Evolutionary conservation across 2,113 vertebrate species (phyloP).

Genomic region (Esox niger): DNA sequence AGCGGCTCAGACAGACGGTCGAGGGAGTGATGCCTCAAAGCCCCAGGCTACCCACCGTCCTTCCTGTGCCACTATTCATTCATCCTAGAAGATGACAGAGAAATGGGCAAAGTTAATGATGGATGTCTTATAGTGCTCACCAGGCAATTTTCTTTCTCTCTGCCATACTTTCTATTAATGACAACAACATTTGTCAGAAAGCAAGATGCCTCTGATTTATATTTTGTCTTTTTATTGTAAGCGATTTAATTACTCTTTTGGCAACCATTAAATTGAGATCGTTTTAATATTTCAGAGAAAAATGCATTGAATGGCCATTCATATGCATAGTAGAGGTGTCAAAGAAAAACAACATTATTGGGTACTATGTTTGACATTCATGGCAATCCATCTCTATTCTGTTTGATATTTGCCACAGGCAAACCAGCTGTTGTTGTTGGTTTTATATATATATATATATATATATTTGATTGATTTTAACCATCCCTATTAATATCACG

Average conservation of each 20-base stretch:
- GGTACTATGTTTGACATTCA: conserved; percentile 22
- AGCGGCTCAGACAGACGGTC: conserved; percentile 42
- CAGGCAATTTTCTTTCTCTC: conserved; percentile 33
- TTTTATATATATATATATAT: too few species aligned
- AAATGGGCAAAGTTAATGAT: conserved; percentile 49
- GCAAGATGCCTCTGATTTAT: not conserved
- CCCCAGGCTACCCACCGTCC: conserved; percentile 42
- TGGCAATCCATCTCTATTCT: conserved; percentile 32
- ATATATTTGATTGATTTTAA: conserved; percentile 26
- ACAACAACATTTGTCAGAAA: not conserved
- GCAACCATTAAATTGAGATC: not conserved
- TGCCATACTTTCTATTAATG: conserved; percentile 27
- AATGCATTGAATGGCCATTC: conserved; percentile 11
- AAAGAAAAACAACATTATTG: conserved; percentile 26
- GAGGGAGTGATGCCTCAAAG: conserved; percentile 36
- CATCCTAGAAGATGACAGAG: conserved; percentile 25
- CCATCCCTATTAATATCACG: conserved; percentile 13
- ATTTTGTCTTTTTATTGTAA: not conserved
- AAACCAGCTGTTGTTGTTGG: conserved; percentile 52
- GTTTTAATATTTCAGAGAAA: not conserved
- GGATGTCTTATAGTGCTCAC: conserved; percentile 33
- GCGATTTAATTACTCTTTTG: not conserved
- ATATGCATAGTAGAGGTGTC: conserved; percentile 20
- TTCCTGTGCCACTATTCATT: conserved; percentile 51
- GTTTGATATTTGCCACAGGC: conserved; percentile 47